phyloP scores from a whole-genome alignment of 2,888 invertebrate genomes.

The Neuroscelio doddi region DNA sequence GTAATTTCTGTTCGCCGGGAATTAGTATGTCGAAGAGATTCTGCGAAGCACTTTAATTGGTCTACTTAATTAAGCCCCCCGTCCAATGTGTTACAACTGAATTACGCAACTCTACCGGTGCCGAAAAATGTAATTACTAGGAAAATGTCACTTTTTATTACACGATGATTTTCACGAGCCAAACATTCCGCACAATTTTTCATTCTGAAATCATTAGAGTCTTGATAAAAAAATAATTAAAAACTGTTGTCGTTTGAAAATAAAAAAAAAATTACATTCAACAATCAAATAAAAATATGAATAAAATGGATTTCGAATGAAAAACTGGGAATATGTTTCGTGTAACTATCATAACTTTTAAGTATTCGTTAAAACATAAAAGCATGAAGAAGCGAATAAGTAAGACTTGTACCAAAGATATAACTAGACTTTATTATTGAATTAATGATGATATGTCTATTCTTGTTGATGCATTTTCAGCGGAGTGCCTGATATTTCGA shows the following conservation, averaged over 20 bases:
- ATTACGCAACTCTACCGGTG: not conserved
- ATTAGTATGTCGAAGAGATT: too few relatives aligned
- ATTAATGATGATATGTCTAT: conserved; percentile 54
- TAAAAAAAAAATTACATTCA: too few relatives aligned
- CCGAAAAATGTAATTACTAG: not conserved
- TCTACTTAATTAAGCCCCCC: not conserved
- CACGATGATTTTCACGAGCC: not conserved
- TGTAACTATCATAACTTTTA: too few relatives aligned
- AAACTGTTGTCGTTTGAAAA: too few relatives aligned
- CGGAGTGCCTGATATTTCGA: conserved; percentile 67
- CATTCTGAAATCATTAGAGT: too few relatives aligned
- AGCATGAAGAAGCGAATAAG: conserved; percentile 43
- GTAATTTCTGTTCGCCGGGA: too few relatives aligned
- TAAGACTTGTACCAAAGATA: conserved; percentile 61
- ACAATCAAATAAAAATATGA: too few relatives aligned
- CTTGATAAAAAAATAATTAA: too few relatives aligned
- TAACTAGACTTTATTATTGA: conserved; percentile 52
- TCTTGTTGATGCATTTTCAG: conserved; percentile 63
- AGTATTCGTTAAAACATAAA: too few relatives aligned
- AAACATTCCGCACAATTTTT: not conserved
- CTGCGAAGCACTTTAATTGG: not conserved
- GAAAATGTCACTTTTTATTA: not conserved
- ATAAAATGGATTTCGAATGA: too few relatives aligned
- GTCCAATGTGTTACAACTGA: not conserved
- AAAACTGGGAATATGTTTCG: too few relatives aligned